Evolutionary conservation across 2,113 vertebrate species (phyloP).

Genomic region (Mugil cephalus): DNA sequence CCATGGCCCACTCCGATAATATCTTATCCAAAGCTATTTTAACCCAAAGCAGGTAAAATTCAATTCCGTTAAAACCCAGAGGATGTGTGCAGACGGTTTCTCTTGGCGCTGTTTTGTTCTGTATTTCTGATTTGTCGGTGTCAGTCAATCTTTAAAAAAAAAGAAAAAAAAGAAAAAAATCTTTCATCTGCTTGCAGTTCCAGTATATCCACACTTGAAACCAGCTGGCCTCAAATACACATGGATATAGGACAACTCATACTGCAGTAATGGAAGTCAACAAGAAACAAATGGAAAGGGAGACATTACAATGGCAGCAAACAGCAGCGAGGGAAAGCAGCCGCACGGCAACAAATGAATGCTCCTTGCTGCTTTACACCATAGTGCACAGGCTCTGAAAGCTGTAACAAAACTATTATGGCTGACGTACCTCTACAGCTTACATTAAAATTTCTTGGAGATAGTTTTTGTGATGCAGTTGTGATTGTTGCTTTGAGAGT

Average conservation of each 20-base stretch:
- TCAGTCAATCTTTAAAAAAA: slow-evolving; percentile 7
- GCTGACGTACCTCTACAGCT: neutral
- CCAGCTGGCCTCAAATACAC: neutral
- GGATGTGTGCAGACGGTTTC: slow-evolving; percentile 35
- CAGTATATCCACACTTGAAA: neutral
- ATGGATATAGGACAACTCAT: neutral
- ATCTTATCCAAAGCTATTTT: slow-evolving; percentile 50
- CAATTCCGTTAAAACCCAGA: slow-evolving; percentile 42
- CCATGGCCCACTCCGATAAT: slow-evolving; percentile 41
- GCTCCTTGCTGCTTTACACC: neutral
- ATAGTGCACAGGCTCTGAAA: neutral
- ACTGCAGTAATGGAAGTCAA: too few relatives aligned
- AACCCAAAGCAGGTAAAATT: slow-evolving; percentile 45
- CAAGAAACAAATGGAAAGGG: neutral
- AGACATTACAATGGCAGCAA: neutral
- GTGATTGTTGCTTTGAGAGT: neutral
- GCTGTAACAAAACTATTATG: neutral
- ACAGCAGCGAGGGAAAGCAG: neutral
- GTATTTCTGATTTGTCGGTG: slow-evolving; percentile 7
- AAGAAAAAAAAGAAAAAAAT: too few relatives aligned
- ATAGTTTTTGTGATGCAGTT: neutral
- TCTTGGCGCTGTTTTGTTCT: neutral
- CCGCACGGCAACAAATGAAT: neutral
- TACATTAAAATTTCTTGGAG: too few relatives aligned
- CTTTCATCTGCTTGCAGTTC: slow-evolving; percentile 2